Evolutionary conservation across 2,113 vertebrate species (phyloP).

Genomic region (Brachypodius melanocephalos): DNA sequence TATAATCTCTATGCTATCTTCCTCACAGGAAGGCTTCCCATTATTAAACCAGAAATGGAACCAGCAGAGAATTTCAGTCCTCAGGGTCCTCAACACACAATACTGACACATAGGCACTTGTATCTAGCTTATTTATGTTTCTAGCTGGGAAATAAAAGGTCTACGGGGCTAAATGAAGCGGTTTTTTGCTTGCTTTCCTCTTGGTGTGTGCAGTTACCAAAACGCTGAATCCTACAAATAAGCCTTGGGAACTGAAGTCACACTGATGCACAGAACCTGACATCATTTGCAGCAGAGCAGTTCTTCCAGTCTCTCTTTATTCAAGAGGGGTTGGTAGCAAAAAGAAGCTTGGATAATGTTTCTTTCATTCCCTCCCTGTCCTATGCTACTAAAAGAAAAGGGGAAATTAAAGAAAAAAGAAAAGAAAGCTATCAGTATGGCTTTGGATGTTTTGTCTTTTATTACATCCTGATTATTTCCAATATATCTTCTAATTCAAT

Average conservation of each 20-base stretch:
- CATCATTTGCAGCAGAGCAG: slow-evolving; percentile 1
- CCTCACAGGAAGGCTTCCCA: not conserved
- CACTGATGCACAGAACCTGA: not conserved
- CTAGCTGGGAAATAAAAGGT: not conserved
- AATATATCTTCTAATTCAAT: not conserved
- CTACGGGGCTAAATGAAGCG: not conserved
- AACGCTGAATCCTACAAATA: not conserved
- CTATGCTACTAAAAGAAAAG: not conserved
- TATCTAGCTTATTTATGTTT: not conserved
- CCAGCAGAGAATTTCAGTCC: not conserved
- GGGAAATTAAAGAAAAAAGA: not conserved
- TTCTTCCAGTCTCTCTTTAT: not conserved
- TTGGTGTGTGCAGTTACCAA: not conserved
- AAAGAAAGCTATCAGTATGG: not conserved
- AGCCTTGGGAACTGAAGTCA: not conserved
- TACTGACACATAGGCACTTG: not conserved
- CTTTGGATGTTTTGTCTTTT: not conserved
- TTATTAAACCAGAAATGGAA: not conserved
- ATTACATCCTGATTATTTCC: not conserved
- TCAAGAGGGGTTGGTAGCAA: not conserved
- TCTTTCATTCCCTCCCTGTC: not conserved
- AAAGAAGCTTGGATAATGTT: not conserved
- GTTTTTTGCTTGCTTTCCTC: not conserved
- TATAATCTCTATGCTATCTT: not conserved
- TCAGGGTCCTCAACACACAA: not conserved